Conservation (phyloP, 2,888 invertebrate genomes). For the Tipula confusa region DNA sequence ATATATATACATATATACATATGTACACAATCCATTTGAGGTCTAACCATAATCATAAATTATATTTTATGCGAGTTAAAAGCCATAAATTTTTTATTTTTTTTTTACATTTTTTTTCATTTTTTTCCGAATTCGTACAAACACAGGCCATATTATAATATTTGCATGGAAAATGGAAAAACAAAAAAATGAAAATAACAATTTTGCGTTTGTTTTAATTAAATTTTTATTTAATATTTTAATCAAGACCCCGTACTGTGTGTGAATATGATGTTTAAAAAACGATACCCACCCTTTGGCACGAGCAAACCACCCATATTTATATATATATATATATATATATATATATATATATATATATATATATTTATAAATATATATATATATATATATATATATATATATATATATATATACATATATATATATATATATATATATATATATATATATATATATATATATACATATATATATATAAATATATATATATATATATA, state of each 20-base stretch:
- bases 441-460: no score
- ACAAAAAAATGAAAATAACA: background rate
- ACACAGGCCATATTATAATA: background rate
- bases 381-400: no score
- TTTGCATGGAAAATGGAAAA: background rate
- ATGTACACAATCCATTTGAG: background rate
- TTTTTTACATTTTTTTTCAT: no score
- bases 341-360: no score
- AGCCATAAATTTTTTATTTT: background rate
- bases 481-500: no score
- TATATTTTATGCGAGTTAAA: slow-evolving; percentile 12
- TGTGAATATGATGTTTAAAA: background rate
- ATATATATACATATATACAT: background rate
- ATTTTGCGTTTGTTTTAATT: background rate
- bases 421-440: no score
- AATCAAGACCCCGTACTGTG: background rate
- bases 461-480: no score
- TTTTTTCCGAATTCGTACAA: background rate
- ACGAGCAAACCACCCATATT: background rate
- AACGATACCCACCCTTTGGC: background rate
- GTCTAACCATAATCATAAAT: slow-evolving; percentile 20
- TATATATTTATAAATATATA: no score
- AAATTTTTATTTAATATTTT: background rate
- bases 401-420: no score
- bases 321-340: no score